These are phyloP conservation scores for Zoanthus sansibaricus DNA, from an alignment of 92 coral and sea anemone species.

Conservation along the genomic window DNA sequence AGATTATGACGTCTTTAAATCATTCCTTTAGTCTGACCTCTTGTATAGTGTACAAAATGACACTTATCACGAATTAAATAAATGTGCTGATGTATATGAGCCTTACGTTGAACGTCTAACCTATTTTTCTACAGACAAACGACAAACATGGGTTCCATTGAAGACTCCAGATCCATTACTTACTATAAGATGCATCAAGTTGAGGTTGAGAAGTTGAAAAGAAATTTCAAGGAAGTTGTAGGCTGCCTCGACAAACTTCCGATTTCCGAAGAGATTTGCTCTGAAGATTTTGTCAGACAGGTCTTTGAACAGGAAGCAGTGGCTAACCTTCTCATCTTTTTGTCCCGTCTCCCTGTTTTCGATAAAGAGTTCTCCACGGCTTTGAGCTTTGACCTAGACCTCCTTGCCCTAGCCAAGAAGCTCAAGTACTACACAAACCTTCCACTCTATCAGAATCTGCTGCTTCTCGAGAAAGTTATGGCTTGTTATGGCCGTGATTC, in stretches of 20 bases:
- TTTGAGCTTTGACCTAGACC: slow-evolving; percentile 63
- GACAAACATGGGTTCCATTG: not conserved
- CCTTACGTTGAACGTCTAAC: too few relatives aligned
- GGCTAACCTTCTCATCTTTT: slow-evolving; percentile 11
- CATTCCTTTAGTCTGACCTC: too few relatives aligned
- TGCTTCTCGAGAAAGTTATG: slow-evolving; percentile 13
- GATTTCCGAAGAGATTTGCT: not conserved
- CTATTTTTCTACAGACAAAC: not conserved
- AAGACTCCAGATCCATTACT: slow-evolving; percentile 16
- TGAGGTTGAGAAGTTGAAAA: slow-evolving; percentile 14
- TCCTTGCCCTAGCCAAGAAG: slow-evolving; percentile 61
- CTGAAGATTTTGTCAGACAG: slow-evolving; percentile 26
- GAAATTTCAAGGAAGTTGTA: slow-evolving; percentile 8
- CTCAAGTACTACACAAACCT: slow-evolving; percentile 64
- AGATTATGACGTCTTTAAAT: too few relatives aligned
- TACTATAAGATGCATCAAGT: slow-evolving; percentile 20
- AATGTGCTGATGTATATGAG: too few relatives aligned
- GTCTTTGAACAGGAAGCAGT: slow-evolving; percentile 7
- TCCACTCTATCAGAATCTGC: slow-evolving; percentile 4
- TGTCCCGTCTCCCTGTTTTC: slow-evolving; percentile 45
- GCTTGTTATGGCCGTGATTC: slow-evolving; percentile 15
- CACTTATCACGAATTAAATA: too few relatives aligned
- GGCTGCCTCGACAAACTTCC: not conserved
- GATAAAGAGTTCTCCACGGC: slow-evolving; percentile 66
- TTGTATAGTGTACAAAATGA: too few relatives aligned